Evolutionary conservation across 2,797 vertebrate genomes (phyloP).

Genomic region (Crypturellus tataupa): DNA sequence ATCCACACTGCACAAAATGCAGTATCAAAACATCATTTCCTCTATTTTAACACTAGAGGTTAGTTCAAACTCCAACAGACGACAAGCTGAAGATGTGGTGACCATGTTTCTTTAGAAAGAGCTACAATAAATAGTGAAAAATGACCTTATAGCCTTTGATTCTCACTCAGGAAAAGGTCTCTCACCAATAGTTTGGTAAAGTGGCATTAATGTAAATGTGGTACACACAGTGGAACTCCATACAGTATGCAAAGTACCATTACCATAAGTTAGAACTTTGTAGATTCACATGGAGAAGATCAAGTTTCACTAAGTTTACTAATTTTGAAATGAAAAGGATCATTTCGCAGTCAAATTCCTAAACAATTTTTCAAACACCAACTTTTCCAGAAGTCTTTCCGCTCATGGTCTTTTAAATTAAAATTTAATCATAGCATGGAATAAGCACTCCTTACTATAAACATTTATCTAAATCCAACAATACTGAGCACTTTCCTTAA

Average conservation of each 20-base stretch:
- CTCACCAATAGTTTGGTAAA: not conserved
- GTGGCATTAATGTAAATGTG: not conserved
- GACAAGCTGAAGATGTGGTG: too few relatives aligned
- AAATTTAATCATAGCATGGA: not conserved
- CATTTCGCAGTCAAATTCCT: not conserved
- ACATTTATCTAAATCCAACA: rapidly evolving
- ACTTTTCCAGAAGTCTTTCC: not conserved
- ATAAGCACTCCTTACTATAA: not conserved
- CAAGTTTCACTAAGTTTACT: not conserved
- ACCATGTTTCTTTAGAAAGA: too few relatives aligned
- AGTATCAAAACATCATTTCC: not conserved
- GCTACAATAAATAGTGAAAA: too few relatives aligned
- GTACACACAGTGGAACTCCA: not conserved
- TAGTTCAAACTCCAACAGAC: too few relatives aligned
- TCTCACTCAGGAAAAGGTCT: too few relatives aligned
- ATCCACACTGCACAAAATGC: not conserved
- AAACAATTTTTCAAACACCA: not conserved
- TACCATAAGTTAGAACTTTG: not conserved
- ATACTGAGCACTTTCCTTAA: not conserved
- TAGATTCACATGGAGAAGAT: not conserved
- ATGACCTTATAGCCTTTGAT: too few relatives aligned
- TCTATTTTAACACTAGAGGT: not conserved
- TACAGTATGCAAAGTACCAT: not conserved
- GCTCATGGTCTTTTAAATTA: not conserved
- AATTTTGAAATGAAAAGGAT: not conserved